Base-by-base conservation (phyloP, 2,888 invertebrate species). In the Coremacera marginata region DNA sequence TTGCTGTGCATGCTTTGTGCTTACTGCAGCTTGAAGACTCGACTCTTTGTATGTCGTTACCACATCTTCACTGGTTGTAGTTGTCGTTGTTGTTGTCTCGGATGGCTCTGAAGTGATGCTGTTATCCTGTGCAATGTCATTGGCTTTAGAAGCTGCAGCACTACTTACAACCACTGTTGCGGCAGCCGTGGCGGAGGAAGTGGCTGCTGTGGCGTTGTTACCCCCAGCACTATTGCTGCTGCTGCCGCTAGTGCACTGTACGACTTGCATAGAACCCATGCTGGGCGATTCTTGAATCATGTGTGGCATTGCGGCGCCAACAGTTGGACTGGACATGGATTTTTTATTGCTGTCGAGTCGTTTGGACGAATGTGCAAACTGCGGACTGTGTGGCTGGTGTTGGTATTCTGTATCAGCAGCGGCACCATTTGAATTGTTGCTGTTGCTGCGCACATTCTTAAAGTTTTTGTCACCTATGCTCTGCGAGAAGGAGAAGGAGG, bases 81-180 rank as follows among this genome's bases (percentile, higher is more conserved):
- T 89, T 27, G 89, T 89, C n/a, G 85, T 85, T 70, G 89, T 89
- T 75, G 89, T 88, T 76, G 89, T 89, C 78, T 82, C 82, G 65
- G 89, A 89, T 51, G 88, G 89, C 81, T 89, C 89, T 22, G 89
- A 89, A 57, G 89, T 87, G 51, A 89, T 86, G 81, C 89, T 90
- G 73, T 89, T 89, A 79, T 90, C 89, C 77, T 89, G 88, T 34
- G 86, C 83, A 73, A 88, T 82, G 77, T 90, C 89, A 77, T 84
- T 87, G 2, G 81, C 81, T 49, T 88, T 87, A 11, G 80, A 60
- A 25, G 78, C 25, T 67, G 79, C 65, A 25, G 77, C 22, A 73
- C 31, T 25, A 34, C 73, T 37, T 77, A 34, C 52, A 9, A 70
- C 49, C 3, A 9, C 75, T 11, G 80, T 65, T 22, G 76, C 63